Percentiles rank a stretch among this genome's conserved stretches.
Conservation (phyloP, 1,140 invertebrate genomes). For the Maniola jurtina region DNA sequence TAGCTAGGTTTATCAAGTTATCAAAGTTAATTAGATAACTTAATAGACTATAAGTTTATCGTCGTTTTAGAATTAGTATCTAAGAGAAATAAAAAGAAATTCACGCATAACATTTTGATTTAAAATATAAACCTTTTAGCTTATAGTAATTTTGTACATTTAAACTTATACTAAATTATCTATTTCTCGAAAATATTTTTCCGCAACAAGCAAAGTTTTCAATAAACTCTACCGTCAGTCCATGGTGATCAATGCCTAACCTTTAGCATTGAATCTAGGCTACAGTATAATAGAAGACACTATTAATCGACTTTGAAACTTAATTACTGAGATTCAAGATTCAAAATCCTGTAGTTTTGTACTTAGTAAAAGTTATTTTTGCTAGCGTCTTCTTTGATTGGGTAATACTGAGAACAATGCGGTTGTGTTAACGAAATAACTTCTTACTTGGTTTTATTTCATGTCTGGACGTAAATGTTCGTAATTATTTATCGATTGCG, state of each 20-base stretch:
- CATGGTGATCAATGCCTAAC: conserved; percentile 14
- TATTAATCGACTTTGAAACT: not conserved
- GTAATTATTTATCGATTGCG: conserved; percentile 23
- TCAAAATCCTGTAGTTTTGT: not conserved
- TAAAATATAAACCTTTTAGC: no score
- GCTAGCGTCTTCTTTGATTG: conserved; percentile 25
- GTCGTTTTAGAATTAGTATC: no score
- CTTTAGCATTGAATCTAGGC: conserved; percentile 24
- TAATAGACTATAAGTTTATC: no score
- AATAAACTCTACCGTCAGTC: conserved; percentile 13
- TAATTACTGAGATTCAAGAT: not conserved
- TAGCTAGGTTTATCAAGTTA: no score
- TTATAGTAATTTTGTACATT: no score
- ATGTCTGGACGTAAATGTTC: conserved; percentile 20
- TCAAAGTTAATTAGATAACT: no score
- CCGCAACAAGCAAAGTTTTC: not conserved
- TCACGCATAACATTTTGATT: no score
- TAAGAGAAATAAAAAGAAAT: no score
- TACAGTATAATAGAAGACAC: not conserved
- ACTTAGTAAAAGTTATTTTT: conserved; percentile 28
- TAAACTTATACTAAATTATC: no score
- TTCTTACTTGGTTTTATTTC: conserved; percentile 22
- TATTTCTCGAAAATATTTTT: no score
- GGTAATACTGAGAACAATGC: conserved; percentile 24
- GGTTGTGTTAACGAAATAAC: conserved; percentile 17